These are phyloP conservation scores for Dendroctonus valens DNA, from an alignment of 1,140 invertebrate species.

Conservation along the genomic window DNA sequence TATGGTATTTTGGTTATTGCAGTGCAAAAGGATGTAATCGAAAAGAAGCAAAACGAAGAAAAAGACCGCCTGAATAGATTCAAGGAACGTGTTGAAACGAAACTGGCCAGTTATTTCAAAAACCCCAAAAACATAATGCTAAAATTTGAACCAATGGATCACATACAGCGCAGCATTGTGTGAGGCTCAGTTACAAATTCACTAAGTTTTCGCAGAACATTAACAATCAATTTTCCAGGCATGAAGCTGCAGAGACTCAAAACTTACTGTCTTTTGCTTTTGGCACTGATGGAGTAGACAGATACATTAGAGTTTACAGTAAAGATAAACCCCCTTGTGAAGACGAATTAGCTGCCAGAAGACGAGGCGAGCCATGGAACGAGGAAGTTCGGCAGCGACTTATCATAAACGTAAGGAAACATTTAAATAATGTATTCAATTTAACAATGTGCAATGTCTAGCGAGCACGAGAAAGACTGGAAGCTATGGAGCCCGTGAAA, in stretches of 20 bases:
- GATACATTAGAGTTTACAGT: constrained; percentile 81
- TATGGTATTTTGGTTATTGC: constrained; percentile 27
- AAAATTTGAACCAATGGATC: constrained; percentile 70
- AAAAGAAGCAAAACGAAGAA: constrained; percentile 55
- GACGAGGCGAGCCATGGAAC: constrained; percentile 81
- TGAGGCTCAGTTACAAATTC: constrained; percentile 51
- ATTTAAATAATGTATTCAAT: constrained; percentile 5
- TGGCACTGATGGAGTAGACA: constrained; percentile 83
- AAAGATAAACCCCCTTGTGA: constrained; percentile 82
- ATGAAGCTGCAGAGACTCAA: constrained; percentile 84
- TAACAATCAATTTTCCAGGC: constrained; percentile 54
- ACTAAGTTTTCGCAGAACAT: too few species aligned
- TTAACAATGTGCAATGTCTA: constrained; percentile 40
- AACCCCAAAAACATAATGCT: constrained; percentile 53
- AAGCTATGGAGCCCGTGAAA: constrained; percentile 48
- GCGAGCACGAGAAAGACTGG: constrained; percentile 49
- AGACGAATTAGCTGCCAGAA: constrained; percentile 77
- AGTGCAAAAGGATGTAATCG: constrained; percentile 57
- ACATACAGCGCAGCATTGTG: constrained; percentile 76
- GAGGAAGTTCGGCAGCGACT: constrained; percentile 69
- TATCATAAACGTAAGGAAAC: constrained; percentile 48
- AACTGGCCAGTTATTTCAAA: constrained; percentile 54
- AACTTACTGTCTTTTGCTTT: constrained; percentile 85
- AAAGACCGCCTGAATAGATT: constrained; percentile 55
- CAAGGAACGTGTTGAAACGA: constrained; percentile 54